These are phyloP conservation scores for Drosophila lutescens DNA, from an alignment of 2,888 invertebrate genomes.

Conservation along the genomic window DNA sequence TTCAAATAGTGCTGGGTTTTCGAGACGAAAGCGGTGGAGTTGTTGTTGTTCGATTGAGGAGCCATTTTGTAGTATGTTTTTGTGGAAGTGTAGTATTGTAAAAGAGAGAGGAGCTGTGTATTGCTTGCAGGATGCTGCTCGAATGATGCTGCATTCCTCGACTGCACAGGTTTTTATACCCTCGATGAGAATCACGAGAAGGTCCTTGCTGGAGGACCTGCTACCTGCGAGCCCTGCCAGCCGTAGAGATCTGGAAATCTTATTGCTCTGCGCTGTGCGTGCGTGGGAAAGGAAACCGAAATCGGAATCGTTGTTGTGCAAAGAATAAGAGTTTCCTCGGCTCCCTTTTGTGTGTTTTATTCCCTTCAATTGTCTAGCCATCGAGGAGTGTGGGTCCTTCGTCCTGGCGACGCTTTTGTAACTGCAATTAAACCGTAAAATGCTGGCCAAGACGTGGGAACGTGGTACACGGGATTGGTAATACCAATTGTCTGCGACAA, in stretches of 20 bases:
- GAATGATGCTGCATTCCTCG: constrained; percentile 68
- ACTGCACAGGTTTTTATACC: constrained; percentile 67
- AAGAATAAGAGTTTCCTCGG: constrained; percentile 14
- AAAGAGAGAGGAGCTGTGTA: constrained; percentile 50
- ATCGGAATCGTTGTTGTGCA: constrained; percentile 40
- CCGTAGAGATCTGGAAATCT: constrained; percentile 58
- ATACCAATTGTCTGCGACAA: constrained; percentile 42
- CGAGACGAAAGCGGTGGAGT: constrained; percentile 84
- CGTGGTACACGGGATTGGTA: constrained; percentile 15
- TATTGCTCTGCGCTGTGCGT: constrained; percentile 36
- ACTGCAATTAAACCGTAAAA: constrained; percentile 77
- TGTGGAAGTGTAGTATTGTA: neutral
- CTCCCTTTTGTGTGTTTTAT: constrained; percentile 12
- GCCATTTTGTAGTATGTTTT: constrained; percentile 54
- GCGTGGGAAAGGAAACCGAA: constrained; percentile 74
- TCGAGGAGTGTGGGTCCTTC: constrained; percentile 46
- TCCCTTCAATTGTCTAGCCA: constrained; percentile 60
- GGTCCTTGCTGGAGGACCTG: constrained; percentile 65
- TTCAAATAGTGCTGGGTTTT: constrained; percentile 96
- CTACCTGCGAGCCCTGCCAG: constrained; percentile 57
- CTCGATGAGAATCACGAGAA: constrained; percentile 18
- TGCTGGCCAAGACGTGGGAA: constrained; percentile 55
- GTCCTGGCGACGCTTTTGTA: constrained; percentile 53
- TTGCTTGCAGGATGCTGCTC: constrained; percentile 68
- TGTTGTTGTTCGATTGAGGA: constrained; percentile 53